Percentiles rank a stretch among this genome's conserved stretches.
Evolutionary conservation across 2,797 vertebrate species (phyloP).

Genomic region (Lithobates sylvaticus): DNA sequence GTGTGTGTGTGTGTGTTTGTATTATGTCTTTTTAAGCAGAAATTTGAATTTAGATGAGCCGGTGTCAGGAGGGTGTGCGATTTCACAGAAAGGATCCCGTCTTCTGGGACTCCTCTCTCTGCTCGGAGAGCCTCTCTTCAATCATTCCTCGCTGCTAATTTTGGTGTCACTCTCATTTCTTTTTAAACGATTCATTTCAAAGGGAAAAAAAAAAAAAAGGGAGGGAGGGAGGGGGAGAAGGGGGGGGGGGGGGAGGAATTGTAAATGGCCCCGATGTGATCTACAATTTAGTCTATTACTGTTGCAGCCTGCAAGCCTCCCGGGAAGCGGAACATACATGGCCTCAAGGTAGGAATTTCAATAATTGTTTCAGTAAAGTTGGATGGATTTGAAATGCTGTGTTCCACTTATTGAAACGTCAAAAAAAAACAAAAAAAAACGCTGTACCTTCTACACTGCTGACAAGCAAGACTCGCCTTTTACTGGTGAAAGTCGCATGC

Average conservation of each 20-base stretch:
- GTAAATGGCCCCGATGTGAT: constrained; percentile 99
- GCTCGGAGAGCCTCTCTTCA: constrained; percentile 94
- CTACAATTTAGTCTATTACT: constrained; percentile 99
- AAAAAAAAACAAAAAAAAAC: constrained; percentile 86
- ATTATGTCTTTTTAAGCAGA: constrained; percentile 74
- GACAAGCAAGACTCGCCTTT: constrained; percentile 74
- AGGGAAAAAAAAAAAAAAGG: constrained; percentile 10
- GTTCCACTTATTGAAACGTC: constrained; percentile 99
- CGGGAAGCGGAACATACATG: constrained; percentile 98
- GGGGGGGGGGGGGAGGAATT: constrained; percentile 79
- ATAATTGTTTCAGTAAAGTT: constrained; percentile 99
- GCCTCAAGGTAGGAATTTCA: constrained; percentile 99
- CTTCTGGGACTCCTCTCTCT: constrained; percentile 55
- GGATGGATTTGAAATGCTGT: constrained; percentile 97
- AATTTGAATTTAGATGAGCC: constrained; percentile 75
- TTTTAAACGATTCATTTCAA: constrained; percentile 99
- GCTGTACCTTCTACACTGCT: constrained; percentile 86
- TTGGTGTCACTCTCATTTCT: constrained; percentile 99
- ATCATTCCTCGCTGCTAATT: constrained; percentile 99
- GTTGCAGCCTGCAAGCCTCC: constrained; percentile 99
- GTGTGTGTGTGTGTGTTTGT: constrained; percentile 53
- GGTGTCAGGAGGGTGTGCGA: constrained; percentile 77
- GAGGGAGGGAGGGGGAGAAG: constrained; percentile 66
- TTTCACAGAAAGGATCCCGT: constrained; percentile 63
- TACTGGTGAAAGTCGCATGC: constrained; percentile 19